Conservation (phyloP, 2,797 vertebrate genomes). For the Leontopithecus rosalia region DNA sequence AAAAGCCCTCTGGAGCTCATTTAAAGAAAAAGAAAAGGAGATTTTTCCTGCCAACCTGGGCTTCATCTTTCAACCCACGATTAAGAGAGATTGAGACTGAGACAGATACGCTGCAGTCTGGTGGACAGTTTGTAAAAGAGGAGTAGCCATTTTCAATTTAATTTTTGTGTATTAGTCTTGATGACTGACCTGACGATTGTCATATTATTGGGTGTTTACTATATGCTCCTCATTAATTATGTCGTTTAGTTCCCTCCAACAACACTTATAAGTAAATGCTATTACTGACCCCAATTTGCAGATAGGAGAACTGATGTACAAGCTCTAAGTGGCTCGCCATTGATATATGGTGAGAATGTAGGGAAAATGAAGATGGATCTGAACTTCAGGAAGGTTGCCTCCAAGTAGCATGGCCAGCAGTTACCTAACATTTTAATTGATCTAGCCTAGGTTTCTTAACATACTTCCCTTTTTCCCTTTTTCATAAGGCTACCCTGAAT, state of each 20-base stretch:
- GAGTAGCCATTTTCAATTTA: constrained; percentile 19
- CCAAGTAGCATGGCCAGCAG: background rate
- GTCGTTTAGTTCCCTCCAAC: background rate
- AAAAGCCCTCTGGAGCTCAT: constrained; percentile 63
- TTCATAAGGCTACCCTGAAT: background rate
- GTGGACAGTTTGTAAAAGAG: background rate
- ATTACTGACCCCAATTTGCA: background rate
- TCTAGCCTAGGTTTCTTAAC: background rate
- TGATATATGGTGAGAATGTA: background rate
- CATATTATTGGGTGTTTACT: background rate
- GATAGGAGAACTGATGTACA: background rate
- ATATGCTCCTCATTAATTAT: background rate
- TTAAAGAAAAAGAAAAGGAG: constrained; percentile 74
- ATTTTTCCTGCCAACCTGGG: constrained; percentile 68
- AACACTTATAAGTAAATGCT: background rate
- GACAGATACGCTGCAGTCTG: constrained; percentile 54
- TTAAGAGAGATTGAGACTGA: constrained; percentile 64
- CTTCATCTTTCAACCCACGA: constrained; percentile 69
- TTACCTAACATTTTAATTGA: background rate
- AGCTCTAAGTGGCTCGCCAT: background rate
- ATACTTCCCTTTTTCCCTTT: background rate
- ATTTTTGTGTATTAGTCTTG: constrained; percentile 43
- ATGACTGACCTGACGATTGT: background rate
- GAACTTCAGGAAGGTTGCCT: background rate
- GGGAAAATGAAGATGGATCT: background rate